Base-by-base conservation (phyloP, 2,797 vertebrate species). In the Epinephelus malabaricus region DNA sequence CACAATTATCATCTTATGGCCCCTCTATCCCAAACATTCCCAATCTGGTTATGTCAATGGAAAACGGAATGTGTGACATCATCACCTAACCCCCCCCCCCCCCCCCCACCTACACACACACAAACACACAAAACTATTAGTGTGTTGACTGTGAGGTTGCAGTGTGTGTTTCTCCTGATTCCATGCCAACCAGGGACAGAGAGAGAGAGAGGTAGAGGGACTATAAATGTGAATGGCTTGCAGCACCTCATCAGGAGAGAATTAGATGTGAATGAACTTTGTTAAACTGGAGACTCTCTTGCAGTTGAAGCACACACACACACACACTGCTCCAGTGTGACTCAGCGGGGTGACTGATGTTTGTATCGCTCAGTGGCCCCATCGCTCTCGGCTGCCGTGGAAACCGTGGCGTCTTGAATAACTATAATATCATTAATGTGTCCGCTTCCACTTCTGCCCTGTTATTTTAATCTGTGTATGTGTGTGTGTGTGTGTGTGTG, bases 1-100 rank as follows among this genome's bases (percentile, higher is more conserved):
- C 87, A 90, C 88, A 90, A 92, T 93, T 84, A 92, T 87, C 86
- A 87, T 86, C 81, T 88, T 87, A 85, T 77, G 87, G 86, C 88
- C 90, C 90, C 86, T 86, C 83, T 69, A 81, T 79, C 79, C 82
- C 83, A 83, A 91, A 91, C 87, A 89, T 91, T 89, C 86, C 88
- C 91, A 86, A 84, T 91, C 87, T 58, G 64, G 86, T 92, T 92
- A 88, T 90, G 92, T 92, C 90, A 92, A 90, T 90, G 93, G 92
- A 95, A 94, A 95, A 92, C 79, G 80, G 89, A 93, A 91, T 83
- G 85, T 92, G 85, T 95, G 93, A 95, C 92, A 92, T 93, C 94
- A 94, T 90, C 88, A 90, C 61, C 78, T 72, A 76, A 83, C 50
- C 82, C 84, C 82, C 77, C 85, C 23, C 23, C 23, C n/a, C 0